Conservation (phyloP, 2,113 vertebrate species). For the Gallinago paraguaiae region DNA sequence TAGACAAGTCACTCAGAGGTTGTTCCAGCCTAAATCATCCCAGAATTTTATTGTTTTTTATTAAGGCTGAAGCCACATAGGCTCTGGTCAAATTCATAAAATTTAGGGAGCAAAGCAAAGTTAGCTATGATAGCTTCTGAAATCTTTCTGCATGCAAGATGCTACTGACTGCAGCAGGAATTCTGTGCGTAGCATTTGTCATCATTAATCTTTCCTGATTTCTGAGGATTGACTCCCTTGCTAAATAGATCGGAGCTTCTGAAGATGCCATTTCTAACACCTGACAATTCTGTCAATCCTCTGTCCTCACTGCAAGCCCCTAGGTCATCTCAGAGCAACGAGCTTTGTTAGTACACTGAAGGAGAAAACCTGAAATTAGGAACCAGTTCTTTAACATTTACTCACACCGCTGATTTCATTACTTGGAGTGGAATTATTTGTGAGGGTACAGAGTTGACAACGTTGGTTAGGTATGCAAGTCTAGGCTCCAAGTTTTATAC, state of each 20-base stretch:
- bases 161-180: not conserved
- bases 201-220: not conserved
- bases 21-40: conserved; percentile 46
- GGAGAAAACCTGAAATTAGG: not conserved
- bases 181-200: not conserved
- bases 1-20: conserved; percentile 26
- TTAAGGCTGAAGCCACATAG: conserved; percentile 13
- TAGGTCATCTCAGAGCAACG: not conserved
- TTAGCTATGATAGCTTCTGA: not conserved
- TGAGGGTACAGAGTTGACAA: not conserved
- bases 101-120: not conserved
- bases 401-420: not conserved
- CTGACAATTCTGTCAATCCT: not conserved
- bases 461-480: not conserved
- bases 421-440: conserved; percentile 7
- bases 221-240: not conserved
- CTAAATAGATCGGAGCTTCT: not conserved
- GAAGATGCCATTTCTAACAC: not conserved
- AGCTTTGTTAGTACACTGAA: not conserved
- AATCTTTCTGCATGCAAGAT: not conserved
- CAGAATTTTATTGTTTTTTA: conserved; percentile 23
- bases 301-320: not conserved
- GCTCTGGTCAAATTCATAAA: not conserved
- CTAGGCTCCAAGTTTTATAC: not conserved
- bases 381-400: not conserved